Conservation (phyloP, 2,113 vertebrate genomes). For the Carassius carassius region DNA sequence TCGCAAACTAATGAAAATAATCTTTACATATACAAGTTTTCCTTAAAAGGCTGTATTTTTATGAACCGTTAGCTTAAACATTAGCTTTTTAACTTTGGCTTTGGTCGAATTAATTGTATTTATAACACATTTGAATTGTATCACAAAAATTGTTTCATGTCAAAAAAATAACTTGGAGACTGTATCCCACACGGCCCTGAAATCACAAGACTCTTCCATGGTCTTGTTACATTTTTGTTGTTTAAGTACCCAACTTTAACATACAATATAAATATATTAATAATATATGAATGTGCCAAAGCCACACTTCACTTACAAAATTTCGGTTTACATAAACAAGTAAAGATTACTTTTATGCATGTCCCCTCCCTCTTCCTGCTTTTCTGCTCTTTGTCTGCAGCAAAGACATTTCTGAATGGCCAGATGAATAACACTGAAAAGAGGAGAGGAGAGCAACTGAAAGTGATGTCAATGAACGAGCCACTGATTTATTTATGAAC, state of each 20-base stretch:
- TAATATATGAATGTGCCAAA: not conserved
- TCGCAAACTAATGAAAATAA: no score
- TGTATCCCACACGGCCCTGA: not conserved
- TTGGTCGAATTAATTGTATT: not conserved
- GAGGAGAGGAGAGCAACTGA: not conserved
- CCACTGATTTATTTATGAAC: not conserved
- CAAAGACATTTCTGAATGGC: no score
- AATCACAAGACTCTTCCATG: not conserved
- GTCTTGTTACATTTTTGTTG: not conserved
- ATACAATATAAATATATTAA: not conserved
- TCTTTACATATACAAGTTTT: no score
- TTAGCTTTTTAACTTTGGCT: not conserved
- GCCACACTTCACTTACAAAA: not conserved
- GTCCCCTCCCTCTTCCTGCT: conserved; percentile 13
- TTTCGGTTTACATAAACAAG: not conserved
- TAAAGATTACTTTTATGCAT: not conserved
- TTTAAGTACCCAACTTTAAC: not conserved
- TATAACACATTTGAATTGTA: not conserved
- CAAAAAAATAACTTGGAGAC: not conserved
- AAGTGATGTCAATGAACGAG: not conserved
- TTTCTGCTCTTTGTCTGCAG: no score
- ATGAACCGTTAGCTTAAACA: no score
- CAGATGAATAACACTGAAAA: no score
- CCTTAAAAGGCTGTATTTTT: no score
- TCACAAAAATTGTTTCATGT: not conserved